Conservation (phyloP, 2,113 vertebrate genomes). For the Panurus biarmicus region DNA sequence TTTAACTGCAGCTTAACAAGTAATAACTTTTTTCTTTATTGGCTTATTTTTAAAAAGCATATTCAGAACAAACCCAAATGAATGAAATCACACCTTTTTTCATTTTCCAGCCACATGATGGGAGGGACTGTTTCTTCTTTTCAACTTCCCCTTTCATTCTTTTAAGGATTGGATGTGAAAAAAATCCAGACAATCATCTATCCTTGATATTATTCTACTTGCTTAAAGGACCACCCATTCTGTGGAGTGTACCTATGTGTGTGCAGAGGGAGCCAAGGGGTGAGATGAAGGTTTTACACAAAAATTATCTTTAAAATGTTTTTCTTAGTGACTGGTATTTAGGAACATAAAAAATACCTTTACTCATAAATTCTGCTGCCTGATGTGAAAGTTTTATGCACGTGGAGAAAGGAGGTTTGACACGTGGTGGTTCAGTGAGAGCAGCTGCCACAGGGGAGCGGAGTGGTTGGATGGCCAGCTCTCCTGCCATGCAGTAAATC, state of each 20-base stretch:
- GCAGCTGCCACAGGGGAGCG: not conserved
- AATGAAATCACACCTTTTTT: not conserved
- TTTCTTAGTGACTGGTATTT: not conserved
- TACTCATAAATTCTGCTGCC: not conserved
- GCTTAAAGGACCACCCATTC: not conserved
- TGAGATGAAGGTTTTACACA: not conserved
- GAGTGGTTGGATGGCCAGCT: not conserved
- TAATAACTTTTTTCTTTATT: not conserved
- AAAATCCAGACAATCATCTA: not conserved
- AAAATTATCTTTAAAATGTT: not conserved
- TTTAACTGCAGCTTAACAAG: not conserved
- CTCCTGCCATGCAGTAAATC: not conserved
- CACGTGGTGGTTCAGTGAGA: fast-evolving
- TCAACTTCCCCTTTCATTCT: not conserved
- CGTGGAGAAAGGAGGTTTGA: not conserved
- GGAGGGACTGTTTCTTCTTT: not conserved
- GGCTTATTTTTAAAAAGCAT: not conserved
- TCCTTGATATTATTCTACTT: not conserved
- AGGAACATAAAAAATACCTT: not conserved
- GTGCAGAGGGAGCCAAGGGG: not conserved
- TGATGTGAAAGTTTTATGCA: fast-evolving
- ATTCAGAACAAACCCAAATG: not conserved
- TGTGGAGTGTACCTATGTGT: not conserved
- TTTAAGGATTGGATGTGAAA: not conserved
- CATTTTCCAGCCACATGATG: not conserved